Evolutionary conservation across 2,113 vertebrate genomes (phyloP), one percentile per base, ranked within the genome.

Genomic region (Sigmodon hispidus): DNA sequence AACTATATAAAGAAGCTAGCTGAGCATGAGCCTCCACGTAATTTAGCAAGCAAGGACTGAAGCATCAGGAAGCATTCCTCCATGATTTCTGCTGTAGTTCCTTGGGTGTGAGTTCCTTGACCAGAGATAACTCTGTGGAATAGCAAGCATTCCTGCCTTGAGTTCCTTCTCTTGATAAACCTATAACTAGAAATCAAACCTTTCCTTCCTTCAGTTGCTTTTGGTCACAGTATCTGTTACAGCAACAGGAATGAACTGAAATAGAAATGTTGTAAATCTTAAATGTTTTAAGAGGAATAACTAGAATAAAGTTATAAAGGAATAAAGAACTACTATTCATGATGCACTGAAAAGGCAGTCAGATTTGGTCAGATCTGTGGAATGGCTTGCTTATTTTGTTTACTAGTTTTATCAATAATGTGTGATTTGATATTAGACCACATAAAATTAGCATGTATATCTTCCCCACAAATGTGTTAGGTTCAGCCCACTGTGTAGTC

Each of bases 281-380:
- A 89, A 92, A 59, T 70, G 26, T 86, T 92, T 93, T 83, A 95
- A 57, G 65, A 81, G 45, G 31, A 72, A 40, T 50, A 90, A 40
- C 43, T 63, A 22, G 45, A 84, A 63, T 0, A 80, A 19, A 85
- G n/a, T n/a, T n/a, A n/a, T n/a, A n/a, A n/a, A n/a, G n/a, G 79
- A 93, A 93, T 69, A 34, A 83, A 36, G 65, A 90, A 61, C 50
- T 48, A 72, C 45, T 22, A 77, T 48, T 76, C 85, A 85, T 8
- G 75, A 31, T 86, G 36, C 21, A 88, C 16, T 70, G 48, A 75
- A 50, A 50, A 65, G 65, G 69, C 13, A 57, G n/a, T n/a, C n/a
- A n/a, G n/a, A n/a, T n/a, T n/a, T 36, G 87, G 67, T n/a, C 31
- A 93, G n/a, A 59, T 29, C 55, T 45, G 40, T 34, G 34, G 83